Conservation (phyloP, 1,140 invertebrate genomes). For the Caenorhabditis inopinata region DNA sequence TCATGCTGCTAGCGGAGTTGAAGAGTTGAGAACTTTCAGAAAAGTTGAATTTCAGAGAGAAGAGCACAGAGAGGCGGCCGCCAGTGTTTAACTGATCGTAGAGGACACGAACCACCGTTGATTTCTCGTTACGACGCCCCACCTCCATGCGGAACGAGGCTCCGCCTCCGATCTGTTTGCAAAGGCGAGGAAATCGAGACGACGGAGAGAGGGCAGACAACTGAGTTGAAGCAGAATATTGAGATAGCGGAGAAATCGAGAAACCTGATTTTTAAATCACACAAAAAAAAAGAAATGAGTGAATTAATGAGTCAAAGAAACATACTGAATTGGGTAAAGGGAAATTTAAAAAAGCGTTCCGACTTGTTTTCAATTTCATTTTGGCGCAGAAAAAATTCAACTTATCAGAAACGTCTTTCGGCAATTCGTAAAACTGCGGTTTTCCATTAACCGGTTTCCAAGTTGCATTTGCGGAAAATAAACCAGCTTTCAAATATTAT, state of each 20-base stretch:
- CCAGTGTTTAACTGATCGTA: constrained; percentile 1
- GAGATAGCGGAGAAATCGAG: neutral
- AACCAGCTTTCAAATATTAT: too few relatives aligned
- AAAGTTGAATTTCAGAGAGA: neutral
- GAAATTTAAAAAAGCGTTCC: too few relatives aligned
- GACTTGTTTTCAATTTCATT: too few relatives aligned
- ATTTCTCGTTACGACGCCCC: neutral
- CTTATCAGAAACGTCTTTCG: too few relatives aligned
- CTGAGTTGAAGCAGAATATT: neutral
- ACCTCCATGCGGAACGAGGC: constrained; percentile 7
- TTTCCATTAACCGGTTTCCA: too few relatives aligned
- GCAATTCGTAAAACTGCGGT: too few relatives aligned
- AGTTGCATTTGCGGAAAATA: too few relatives aligned
- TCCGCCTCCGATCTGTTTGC: neutral
- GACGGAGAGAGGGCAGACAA: neutral
- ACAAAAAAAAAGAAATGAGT: constrained; percentile 16
- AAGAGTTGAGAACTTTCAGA: constrained; percentile 4
- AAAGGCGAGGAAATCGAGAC: neutral
- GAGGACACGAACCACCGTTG: neutral
- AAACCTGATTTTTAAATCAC: constrained; percentile 29
- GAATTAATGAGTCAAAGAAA: neutral
- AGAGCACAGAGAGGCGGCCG: constrained; percentile 23
- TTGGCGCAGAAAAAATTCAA: too few relatives aligned
- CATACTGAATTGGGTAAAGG: too few relatives aligned
- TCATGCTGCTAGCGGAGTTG: neutral